Percentiles rank a stretch among this genome's conserved stretches.
phyloP scores from a whole-genome alignment of 2,113 vertebrate species.

The Alaudala cheleensis region DNA sequence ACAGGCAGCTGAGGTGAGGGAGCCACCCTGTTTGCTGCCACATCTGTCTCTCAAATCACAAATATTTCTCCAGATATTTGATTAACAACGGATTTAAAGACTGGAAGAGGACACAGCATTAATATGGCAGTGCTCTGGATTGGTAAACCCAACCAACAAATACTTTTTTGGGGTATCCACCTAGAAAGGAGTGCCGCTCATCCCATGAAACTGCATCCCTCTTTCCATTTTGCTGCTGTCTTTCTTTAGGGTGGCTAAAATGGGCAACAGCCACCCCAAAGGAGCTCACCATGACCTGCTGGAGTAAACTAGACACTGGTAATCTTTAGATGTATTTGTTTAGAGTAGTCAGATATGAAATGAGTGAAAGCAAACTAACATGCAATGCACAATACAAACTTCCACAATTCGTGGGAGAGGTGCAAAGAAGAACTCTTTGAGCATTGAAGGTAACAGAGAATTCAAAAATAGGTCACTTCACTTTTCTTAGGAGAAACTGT shows the following conservation, averaged over 20 bases:
- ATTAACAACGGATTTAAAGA: neutral
- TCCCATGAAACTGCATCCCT: too few species aligned
- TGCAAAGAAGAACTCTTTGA: neutral
- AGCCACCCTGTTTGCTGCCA: neutral
- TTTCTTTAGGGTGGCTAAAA: neutral
- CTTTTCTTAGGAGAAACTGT: neutral
- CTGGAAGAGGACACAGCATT: neutral
- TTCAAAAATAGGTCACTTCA: neutral
- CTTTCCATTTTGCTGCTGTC: neutral
- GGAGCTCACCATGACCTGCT: neutral
- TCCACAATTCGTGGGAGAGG: neutral
- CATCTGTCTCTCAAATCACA: neutral
- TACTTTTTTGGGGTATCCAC: neutral
- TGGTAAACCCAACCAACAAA: neutral
- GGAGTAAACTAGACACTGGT: neutral
- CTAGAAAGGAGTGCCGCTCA: neutral
- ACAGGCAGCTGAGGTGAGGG: neutral
- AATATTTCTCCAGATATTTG: neutral
- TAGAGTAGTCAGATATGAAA: neutral
- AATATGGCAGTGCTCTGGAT: neutral
- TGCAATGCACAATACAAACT: neutral
- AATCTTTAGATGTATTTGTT: neutral
- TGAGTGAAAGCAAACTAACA: neutral
- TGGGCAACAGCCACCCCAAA: neutral
- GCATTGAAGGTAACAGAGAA: neutral